Conservation (phyloP, 2,113 vertebrate genomes). For the Dascyllus trimaculatus region DNA sequence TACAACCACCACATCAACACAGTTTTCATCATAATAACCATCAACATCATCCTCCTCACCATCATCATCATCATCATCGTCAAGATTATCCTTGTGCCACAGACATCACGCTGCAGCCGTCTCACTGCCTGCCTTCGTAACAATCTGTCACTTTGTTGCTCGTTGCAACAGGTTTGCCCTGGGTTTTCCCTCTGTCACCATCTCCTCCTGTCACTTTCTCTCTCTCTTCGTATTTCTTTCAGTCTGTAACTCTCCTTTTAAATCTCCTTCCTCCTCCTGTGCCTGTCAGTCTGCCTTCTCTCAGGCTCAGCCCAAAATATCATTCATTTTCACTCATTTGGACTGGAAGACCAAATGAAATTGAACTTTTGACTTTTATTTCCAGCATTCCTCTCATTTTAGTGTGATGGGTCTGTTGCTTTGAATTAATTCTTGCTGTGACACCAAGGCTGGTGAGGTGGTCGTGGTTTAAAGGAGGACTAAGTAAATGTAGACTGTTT, state of each 20-base stretch:
- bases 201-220: slow-evolving; percentile 48
- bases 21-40: slow-evolving; percentile 54
- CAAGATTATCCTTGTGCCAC: slow-evolving; percentile 10
- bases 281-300: slow-evolving; percentile 41
- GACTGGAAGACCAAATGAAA: slow-evolving; percentile 20
- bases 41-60: slow-evolving; percentile 19
- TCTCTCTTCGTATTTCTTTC: slow-evolving; percentile 35
- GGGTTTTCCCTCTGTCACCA: slow-evolving; percentile 47
- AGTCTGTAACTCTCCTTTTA: slow-evolving; percentile 33
- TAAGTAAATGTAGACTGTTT: slow-evolving; percentile 26
- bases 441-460: slow-evolving; percentile 16
- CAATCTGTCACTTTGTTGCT: slow-evolving; percentile 41
- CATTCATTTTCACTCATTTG: slow-evolving; percentile 42
- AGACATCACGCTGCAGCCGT: slow-evolving; percentile 18
- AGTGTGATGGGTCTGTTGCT: neutral
- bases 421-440: slow-evolving; percentile 40
- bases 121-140: slow-evolving; percentile 44
- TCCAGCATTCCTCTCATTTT: slow-evolving; percentile 21
- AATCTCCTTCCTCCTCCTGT: slow-evolving; percentile 19
- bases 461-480: slow-evolving; percentile 14
- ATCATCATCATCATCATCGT: slow-evolving; percentile 21
- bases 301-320: slow-evolving; percentile 32
- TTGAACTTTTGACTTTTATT: slow-evolving; percentile 43
- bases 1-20: slow-evolving; percentile 4
- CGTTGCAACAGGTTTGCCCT: slow-evolving; percentile 49